These are phyloP conservation scores for Pipistrellus kuhlii DNA, from an alignment of 2,797 vertebrate genomes.

Conservation along the genomic window DNA sequence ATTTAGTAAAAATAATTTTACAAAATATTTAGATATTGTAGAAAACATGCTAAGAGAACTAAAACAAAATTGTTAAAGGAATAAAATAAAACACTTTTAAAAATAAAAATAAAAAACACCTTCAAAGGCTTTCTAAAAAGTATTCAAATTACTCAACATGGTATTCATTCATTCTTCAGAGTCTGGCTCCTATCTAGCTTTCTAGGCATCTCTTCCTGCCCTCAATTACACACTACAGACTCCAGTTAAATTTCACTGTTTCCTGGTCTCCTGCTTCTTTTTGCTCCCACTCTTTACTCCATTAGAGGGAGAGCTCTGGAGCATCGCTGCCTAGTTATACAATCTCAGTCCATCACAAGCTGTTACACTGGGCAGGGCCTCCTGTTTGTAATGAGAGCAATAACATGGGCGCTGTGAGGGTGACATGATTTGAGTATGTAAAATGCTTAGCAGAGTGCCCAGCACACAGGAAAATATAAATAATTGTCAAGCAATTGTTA, in stretches of 20 bases:
- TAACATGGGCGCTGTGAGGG: background rate
- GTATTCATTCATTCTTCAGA: background rate
- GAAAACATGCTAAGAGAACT: background rate
- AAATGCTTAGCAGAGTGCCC: background rate
- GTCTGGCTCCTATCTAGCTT: background rate
- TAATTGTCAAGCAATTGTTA: background rate
- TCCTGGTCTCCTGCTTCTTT: background rate
- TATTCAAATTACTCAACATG: background rate
- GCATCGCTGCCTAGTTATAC: background rate
- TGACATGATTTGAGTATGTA: background rate
- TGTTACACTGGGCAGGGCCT: background rate
- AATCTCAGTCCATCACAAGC: background rate
- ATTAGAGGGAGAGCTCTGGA: background rate
- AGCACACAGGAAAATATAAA: background rate
- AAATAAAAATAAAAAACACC: background rate
- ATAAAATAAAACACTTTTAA: constrained; percentile 28
- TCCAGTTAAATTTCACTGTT: background rate
- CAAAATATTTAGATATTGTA: background rate
- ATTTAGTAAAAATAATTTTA: constrained; percentile 60
- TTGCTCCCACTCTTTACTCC: background rate
- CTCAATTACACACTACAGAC: background rate
- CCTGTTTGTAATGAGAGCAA: background rate
- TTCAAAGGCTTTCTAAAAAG: background rate
- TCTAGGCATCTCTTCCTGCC: background rate
- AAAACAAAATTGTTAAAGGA: background rate